Evolutionary conservation across 2,888 invertebrate genomes (phyloP).

Genomic region (Hypomecis atomaria): DNA sequence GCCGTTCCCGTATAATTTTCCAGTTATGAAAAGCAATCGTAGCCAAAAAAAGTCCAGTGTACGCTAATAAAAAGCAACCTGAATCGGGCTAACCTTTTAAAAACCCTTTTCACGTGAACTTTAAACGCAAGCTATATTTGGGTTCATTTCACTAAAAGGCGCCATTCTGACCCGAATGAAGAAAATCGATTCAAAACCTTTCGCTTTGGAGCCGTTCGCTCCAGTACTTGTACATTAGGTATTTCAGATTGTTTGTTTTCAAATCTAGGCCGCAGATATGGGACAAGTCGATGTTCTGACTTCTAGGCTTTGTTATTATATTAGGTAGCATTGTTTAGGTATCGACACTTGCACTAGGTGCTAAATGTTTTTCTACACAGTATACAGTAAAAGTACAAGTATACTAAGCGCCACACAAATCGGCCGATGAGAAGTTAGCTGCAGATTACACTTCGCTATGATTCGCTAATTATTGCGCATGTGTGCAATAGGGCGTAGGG

Average conservation of each 20-base stretch:
- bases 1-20: not conserved
- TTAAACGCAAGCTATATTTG: conserved; percentile 48
- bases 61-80: conserved; percentile 13
- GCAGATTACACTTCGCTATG: too few relatives aligned
- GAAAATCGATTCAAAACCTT: conserved; percentile 49
- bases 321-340: not conserved
- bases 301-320: not conserved
- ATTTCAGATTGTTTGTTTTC: conserved; percentile 12
- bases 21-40: not conserved
- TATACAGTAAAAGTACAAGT: too few relatives aligned
- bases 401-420: too few relatives aligned
- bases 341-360: too few relatives aligned
- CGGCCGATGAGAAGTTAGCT: too few relatives aligned
- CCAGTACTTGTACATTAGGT: not conserved
- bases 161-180: conserved; percentile 47
- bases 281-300: not conserved
- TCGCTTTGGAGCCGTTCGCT: conserved; percentile 21
- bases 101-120: conserved; percentile 41
- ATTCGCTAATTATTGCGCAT: too few relatives aligned
- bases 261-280: conserved; percentile 6
- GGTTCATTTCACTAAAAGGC: conserved; percentile 49
- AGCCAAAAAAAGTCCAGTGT: not conserved
- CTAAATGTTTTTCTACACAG: too few relatives aligned
- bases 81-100: conserved; percentile 33
- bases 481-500: too few relatives aligned